Conservation (phyloP, 1,140 invertebrate species). For the Danaus plexippus region DNA sequence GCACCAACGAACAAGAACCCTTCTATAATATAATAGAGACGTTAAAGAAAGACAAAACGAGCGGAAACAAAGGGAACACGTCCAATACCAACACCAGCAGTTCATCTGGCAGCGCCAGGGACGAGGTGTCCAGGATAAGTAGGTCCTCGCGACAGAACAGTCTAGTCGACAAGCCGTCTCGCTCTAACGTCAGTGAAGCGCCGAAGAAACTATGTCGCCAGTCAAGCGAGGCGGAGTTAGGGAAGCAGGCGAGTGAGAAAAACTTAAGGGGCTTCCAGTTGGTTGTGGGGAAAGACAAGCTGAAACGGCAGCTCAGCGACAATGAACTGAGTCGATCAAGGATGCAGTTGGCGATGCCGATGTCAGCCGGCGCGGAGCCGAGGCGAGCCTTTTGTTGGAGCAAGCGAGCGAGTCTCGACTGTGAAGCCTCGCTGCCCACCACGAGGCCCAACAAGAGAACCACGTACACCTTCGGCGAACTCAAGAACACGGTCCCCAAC, state of each 20-base stretch:
- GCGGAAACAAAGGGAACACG: constrained; percentile 14
- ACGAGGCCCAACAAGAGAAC: constrained; percentile 23
- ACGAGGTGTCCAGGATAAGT: constrained; percentile 18
- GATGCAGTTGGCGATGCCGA: constrained; percentile 49
- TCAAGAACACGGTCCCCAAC: constrained; percentile 53
- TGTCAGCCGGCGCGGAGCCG: constrained; percentile 56
- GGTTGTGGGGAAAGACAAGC: constrained; percentile 53
- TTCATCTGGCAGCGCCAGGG: constrained; percentile 43
- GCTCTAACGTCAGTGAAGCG: constrained; percentile 23
- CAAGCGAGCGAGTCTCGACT: constrained; percentile 39
- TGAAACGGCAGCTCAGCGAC: constrained; percentile 54
- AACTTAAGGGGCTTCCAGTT: constrained; percentile 42
- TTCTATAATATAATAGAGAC: constrained; percentile 56
- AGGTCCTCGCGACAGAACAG: constrained; percentile 41
- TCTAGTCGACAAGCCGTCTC: constrained; percentile 34
- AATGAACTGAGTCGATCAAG: constrained; percentile 46
- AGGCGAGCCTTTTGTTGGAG: constrained; percentile 44
- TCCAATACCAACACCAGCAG: constrained; percentile 43
- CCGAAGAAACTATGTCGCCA: constrained; percentile 35
- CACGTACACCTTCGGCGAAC: constrained; percentile 58
- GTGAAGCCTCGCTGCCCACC: constrained; percentile 30
- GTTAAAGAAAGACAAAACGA: constrained; percentile 30
- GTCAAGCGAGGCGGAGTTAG: constrained; percentile 43
- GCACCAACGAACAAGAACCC: constrained; percentile 44
- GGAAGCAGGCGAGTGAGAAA: constrained; percentile 19